Percentiles rank a stretch among this genome's conserved stretches.
phyloP scores from a whole-genome alignment of 2,797 vertebrate species.

The Yasuhikotakia modesta region DNA sequence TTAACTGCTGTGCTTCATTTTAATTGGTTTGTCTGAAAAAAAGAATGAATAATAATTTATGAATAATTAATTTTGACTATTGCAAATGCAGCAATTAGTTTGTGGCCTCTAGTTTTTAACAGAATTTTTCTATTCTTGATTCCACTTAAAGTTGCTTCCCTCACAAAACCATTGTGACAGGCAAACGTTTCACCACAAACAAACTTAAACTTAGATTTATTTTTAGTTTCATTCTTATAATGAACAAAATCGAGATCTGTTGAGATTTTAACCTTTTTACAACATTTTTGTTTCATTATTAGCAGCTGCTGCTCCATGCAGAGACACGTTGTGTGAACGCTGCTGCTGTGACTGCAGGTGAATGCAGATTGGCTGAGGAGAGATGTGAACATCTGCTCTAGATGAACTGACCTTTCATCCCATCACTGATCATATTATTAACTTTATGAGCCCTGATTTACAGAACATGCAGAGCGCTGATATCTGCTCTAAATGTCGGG shows the following conservation, averaged over 20 bases:
- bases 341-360: neutral
- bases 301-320: too few species aligned
- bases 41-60: neutral
- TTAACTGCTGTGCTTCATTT: neutral
- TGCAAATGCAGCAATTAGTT: slow-evolving; percentile 14
- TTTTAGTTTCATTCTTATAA: too few species aligned
- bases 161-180: too few species aligned
- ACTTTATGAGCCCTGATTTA: slow-evolving; percentile 60
- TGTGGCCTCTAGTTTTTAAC: neutral
- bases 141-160: too few species aligned
- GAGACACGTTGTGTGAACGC: too few species aligned
- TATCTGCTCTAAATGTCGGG: slow-evolving; percentile 56
- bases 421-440: slow-evolving; percentile 54
- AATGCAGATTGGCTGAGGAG: neutral
- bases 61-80: neutral
- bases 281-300: too few species aligned
- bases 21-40: slow-evolving; percentile 5
- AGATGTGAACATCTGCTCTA: slow-evolving; percentile 23
- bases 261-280: too few species aligned
- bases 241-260: too few species aligned
- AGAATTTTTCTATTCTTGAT: neutral
- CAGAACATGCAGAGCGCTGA: slow-evolving; percentile 45
- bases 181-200: too few species aligned
- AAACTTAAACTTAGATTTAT: too few species aligned
- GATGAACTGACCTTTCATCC: slow-evolving; percentile 27